Conservation (phyloP, 2,888 invertebrate genomes). For the Muscina levida region DNA sequence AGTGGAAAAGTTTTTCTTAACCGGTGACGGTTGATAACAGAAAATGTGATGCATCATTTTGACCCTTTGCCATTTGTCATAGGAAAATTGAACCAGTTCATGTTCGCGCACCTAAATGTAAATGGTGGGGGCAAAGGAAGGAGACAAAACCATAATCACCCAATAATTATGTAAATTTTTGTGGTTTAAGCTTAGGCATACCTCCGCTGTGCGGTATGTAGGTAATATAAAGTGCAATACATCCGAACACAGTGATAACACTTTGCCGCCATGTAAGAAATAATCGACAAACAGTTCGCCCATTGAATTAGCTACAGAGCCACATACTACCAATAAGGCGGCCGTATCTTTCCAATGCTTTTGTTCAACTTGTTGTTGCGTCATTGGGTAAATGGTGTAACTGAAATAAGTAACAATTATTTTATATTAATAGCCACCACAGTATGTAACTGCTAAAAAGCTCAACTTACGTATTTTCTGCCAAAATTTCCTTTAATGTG, state of each 20-base stretch:
- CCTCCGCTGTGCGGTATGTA: slow-evolving; percentile 91
- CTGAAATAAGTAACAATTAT: slow-evolving; percentile 73
- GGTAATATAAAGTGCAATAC: slow-evolving; percentile 88
- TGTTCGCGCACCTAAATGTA: slow-evolving; percentile 89
- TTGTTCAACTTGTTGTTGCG: slow-evolving; percentile 76
- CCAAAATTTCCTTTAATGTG: slow-evolving; percentile 85
- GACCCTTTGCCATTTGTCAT: slow-evolving; percentile 90
- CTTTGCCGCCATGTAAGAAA: slow-evolving; percentile 86
- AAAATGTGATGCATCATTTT: slow-evolving; percentile 94
- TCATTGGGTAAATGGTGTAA: slow-evolving; percentile 85
- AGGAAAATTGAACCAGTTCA: slow-evolving; percentile 90
- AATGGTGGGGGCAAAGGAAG: slow-evolving; percentile 48
- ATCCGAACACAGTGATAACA: slow-evolving; percentile 90
- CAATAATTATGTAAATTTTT: background rate
- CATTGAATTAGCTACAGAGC: slow-evolving; percentile 85
- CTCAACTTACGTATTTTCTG: slow-evolving; percentile 84
- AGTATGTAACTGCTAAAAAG: slow-evolving; percentile 5
- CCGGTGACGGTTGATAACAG: slow-evolving; percentile 92
- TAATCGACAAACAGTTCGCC: slow-evolving; percentile 86
- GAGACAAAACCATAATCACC: slow-evolving; percentile 3
- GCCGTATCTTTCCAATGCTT: slow-evolving; percentile 82
- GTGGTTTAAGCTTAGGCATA: slow-evolving; percentile 70
- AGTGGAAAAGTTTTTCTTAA: slow-evolving; percentile 89
- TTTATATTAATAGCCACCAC: slow-evolving; percentile 10
- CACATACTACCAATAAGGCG: slow-evolving; percentile 88